Evolutionary conservation across 2,797 vertebrate species (phyloP).

Genomic region (Neopelma chrysocephalum): DNA sequence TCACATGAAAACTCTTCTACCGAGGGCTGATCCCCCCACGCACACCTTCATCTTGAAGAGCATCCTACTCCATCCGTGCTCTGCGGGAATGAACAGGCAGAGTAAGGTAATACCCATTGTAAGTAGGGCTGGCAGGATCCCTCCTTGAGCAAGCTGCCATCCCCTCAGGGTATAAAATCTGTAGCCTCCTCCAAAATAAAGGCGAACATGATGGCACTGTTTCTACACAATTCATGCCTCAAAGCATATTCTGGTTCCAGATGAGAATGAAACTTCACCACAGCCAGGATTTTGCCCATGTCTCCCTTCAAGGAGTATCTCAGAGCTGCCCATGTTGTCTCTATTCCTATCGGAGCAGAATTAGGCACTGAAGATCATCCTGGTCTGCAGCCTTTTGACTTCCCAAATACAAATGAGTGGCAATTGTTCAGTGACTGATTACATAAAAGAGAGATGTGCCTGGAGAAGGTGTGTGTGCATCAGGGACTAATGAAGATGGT

Average conservation of each 20-base stretch:
- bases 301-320: background rate
- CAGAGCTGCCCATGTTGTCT: background rate
- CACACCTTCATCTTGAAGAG: conserved; percentile 46
- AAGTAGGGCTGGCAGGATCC: background rate
- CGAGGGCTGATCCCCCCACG: conserved; percentile 9
- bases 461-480: background rate
- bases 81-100: conserved; percentile 18
- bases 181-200: conserved; percentile 7
- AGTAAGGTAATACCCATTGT: background rate
- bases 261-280: background rate
- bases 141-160: background rate
- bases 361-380: background rate
- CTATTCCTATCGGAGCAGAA: background rate
- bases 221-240: background rate
- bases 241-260: background rate
- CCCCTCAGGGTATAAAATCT: conserved; percentile 11
- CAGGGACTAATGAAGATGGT: background rate
- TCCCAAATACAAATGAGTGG: background rate
- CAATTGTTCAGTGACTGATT: background rate
- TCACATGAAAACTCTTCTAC: conserved; percentile 26
- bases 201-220: background rate
- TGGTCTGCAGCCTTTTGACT: background rate
- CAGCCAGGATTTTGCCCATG: background rate
- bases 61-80: background rate
- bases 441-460: background rate